Conservation (phyloP, 1,140 invertebrate species). For the Nephila pilipes region DNA sequence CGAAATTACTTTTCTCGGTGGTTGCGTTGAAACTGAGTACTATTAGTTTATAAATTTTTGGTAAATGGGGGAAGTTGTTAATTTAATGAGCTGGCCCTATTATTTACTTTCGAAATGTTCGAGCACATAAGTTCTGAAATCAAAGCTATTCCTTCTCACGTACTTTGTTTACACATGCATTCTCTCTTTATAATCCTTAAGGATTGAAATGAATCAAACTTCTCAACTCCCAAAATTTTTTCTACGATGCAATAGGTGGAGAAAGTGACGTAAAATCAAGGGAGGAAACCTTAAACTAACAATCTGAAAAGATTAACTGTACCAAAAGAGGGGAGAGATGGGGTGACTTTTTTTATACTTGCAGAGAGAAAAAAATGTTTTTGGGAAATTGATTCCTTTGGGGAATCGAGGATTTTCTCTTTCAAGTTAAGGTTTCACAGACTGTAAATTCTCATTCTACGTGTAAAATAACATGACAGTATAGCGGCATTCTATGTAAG, state of each 20-base stretch:
- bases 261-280: constrained; percentile 46
- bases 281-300: constrained; percentile 31
- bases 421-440: neutral
- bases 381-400: neutral
- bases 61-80: neutral
- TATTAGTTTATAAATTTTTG: neutral
- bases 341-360: neutral
- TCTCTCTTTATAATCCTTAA: constrained; percentile 1
- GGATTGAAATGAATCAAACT: neutral
- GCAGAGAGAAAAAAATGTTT: neutral
- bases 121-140: neutral
- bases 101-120: constrained; percentile 12
- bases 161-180: neutral
- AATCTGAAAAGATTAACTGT: constrained; percentile 38
- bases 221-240: neutral
- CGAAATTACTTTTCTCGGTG: neutral
- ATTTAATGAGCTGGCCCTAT: neutral
- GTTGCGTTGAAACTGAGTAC: no score
- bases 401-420: neutral
- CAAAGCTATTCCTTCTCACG: neutral
- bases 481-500: neutral
- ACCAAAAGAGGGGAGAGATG: neutral
- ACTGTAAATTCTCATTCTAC: neutral
- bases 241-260: no score
- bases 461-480: neutral